These are phyloP conservation scores for Junco hyemalis DNA, from an alignment of 2,113 vertebrate genomes.

Conservation along the genomic window DNA sequence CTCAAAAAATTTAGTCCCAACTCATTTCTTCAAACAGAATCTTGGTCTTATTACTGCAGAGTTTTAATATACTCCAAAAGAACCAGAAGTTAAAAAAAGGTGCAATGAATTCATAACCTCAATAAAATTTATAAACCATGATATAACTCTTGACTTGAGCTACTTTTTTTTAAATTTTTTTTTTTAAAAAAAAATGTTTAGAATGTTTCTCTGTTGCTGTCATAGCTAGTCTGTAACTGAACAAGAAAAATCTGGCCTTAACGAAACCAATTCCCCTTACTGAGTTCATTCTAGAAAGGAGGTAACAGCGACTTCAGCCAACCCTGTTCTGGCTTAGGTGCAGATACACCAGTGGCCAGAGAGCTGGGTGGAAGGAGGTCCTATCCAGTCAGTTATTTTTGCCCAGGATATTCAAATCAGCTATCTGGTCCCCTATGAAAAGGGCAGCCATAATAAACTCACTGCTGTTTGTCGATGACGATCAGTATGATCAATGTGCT, in stretches of 20 bases:
- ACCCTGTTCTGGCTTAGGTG: not conserved
- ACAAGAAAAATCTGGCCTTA: not conserved
- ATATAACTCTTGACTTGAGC: not conserved
- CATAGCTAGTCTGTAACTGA: not conserved
- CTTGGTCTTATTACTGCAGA: not conserved
- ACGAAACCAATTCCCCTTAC: not conserved
- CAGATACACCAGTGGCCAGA: not conserved
- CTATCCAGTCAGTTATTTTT: not conserved
- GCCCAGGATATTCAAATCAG: no score
- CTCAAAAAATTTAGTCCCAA: not conserved
- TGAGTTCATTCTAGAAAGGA: not conserved
- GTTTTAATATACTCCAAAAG: not conserved
- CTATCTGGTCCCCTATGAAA: not conserved
- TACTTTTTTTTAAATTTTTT: not conserved
- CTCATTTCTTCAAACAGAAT: not conserved
- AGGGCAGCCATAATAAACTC: not conserved
- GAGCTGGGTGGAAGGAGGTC: not conserved
- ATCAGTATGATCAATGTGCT: accelerated
- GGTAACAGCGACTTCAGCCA: not conserved
- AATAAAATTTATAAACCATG: not conserved
- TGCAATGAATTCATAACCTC: not conserved
- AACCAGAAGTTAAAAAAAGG: not conserved
- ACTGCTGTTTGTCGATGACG: not conserved
- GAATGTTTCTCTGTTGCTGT: not conserved
- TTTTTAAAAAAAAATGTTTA: not conserved